These are phyloP conservation scores for Perognathus longimembris DNA, from an alignment of 2,113 vertebrate species.

Conservation along the genomic window DNA sequence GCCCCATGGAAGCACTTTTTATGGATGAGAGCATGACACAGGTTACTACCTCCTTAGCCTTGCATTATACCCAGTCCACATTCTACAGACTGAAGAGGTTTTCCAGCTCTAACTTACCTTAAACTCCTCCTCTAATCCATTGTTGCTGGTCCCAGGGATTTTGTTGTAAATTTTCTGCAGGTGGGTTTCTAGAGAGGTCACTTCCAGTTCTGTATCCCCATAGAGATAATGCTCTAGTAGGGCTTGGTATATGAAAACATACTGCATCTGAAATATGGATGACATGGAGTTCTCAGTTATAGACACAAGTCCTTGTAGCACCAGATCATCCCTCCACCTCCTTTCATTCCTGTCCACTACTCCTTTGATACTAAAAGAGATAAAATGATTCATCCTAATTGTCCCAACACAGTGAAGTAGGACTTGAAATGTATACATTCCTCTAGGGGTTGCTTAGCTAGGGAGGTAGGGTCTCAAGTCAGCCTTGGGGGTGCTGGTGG, in stretches of 20 bases:
- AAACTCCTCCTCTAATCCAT: slow-evolving; percentile 97
- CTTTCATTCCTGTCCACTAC: not conserved
- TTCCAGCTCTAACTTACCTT: slow-evolving; percentile 88
- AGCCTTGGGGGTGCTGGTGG: not conserved
- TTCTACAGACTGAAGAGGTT: not conserved
- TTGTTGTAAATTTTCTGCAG: slow-evolving; percentile 97
- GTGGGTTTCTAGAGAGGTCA: slow-evolving; percentile 97
- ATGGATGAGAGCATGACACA: not conserved
- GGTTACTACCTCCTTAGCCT: no score
- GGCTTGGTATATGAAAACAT: slow-evolving; percentile 99
- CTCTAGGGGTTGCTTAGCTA: not conserved
- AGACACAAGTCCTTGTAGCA: not conserved
- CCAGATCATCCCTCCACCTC: not conserved
- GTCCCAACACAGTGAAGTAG: not conserved
- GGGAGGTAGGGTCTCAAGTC: not conserved
- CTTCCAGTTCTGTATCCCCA: slow-evolving; percentile 98
- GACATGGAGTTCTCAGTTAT: not conserved
- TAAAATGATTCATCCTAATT: not conserved
- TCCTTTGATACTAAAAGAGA: slow-evolving; percentile 15
- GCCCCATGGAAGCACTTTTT: not conserved
- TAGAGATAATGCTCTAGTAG: slow-evolving; percentile 98
- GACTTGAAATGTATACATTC: not conserved
- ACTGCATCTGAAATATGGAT: slow-evolving; percentile 93
- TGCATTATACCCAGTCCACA: not conserved
- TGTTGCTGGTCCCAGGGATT: slow-evolving; percentile 94